Evolutionary conservation across 2,113 vertebrate genomes (phyloP).

Genomic region (Caracal caracal): DNA sequence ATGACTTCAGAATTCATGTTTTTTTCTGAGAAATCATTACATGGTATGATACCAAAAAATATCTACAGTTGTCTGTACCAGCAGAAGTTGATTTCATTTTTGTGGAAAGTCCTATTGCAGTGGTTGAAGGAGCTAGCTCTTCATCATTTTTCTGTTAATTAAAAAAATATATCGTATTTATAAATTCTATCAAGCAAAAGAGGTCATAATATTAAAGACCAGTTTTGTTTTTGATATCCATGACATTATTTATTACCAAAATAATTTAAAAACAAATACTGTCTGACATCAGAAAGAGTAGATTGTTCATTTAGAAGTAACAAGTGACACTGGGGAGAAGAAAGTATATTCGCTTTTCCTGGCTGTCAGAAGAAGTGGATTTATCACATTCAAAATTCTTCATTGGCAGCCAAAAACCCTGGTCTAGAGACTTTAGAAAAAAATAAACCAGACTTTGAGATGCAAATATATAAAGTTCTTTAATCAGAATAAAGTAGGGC

Average conservation of each 20-base stretch:
- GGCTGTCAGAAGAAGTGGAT: background rate
- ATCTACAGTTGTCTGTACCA: background rate
- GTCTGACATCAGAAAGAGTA: background rate
- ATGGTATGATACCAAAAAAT: constrained; percentile 12
- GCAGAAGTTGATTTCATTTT: background rate
- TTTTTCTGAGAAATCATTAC: constrained; percentile 39
- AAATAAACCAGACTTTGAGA: background rate
- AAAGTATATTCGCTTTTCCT: background rate
- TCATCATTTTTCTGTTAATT: background rate
- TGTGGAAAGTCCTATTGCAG: background rate
- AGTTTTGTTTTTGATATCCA: background rate
- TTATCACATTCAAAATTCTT: background rate
- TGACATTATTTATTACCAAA: background rate
- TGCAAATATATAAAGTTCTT: constrained; percentile 8
- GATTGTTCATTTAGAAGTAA: background rate
- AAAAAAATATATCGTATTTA: background rate
- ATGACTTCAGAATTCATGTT: constrained; percentile 15
- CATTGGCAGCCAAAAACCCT: background rate
- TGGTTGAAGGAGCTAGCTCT: background rate
- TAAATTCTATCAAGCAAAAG: background rate
- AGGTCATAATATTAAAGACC: background rate
- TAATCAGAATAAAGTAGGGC: background rate
- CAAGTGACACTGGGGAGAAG: background rate
- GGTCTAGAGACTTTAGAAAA: background rate
- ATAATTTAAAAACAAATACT: constrained; percentile 17